Conservation (phyloP, 1,140 invertebrate species). For the Polyergus mexicanus region DNA sequence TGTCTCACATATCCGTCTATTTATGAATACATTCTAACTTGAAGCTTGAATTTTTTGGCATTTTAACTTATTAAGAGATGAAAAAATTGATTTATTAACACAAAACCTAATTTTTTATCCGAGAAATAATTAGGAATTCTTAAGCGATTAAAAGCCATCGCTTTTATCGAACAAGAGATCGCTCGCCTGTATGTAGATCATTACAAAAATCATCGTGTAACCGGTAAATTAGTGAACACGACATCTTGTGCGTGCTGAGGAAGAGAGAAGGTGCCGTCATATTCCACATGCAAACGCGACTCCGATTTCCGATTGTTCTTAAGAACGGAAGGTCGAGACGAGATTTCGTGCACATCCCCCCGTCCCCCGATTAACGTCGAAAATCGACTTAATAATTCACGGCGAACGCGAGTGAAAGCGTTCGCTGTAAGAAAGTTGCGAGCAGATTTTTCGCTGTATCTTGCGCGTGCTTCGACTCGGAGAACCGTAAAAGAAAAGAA, state of each 20-base stretch:
- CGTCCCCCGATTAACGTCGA: background rate
- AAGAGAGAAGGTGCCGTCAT: background rate
- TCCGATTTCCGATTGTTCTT: background rate
- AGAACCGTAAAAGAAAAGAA: conserved; percentile 26
- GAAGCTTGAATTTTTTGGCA: background rate
- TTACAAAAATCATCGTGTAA: conserved; percentile 1
- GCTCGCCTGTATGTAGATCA: background rate
- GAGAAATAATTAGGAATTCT: background rate
- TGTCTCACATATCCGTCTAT: background rate
- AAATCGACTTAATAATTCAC: conserved; percentile 14
- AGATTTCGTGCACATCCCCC: background rate
- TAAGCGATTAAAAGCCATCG: background rate
- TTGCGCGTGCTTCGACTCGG: conserved; percentile 66
- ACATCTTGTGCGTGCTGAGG: no score
- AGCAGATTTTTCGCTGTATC: conserved; percentile 50
- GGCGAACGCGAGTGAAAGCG: conserved; percentile 66
- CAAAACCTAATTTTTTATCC: background rate
- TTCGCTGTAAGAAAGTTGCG: conserved; percentile 63
- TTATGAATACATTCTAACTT: background rate
- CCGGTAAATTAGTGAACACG: background rate
- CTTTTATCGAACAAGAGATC: background rate
- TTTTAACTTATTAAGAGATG: background rate
- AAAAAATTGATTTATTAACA: background rate
- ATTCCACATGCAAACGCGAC: background rate
- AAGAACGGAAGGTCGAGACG: background rate